A percentile compares a stretch with the other conserved stretches of the same genome.
phyloP scores from a whole-genome alignment of 2,113 vertebrate genomes.

The Sinocyclocheilus anophthalmus region DNA sequence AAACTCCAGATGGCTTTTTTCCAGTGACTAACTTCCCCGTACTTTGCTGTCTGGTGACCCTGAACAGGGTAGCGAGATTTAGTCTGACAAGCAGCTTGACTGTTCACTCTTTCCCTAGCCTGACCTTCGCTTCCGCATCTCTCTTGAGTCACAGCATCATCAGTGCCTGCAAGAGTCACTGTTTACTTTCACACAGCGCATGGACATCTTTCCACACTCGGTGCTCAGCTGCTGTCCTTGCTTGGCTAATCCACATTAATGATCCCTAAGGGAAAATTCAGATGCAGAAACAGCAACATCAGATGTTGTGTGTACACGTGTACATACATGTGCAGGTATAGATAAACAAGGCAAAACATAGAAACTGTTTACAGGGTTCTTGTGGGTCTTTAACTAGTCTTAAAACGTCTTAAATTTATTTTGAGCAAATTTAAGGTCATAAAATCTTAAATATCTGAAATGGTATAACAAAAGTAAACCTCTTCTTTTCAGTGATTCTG shows the following conservation, averaged over 20 bases:
- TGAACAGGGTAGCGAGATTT: neutral
- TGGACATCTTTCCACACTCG: neutral
- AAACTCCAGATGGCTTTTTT: conserved; percentile 33
- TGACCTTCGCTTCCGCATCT: neutral
- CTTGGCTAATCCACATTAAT: conserved; percentile 8
- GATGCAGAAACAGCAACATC: neutral
- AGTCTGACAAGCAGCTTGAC: conserved; percentile 22
- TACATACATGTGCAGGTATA: neutral
- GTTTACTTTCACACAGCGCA: neutral
- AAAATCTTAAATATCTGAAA: neutral
- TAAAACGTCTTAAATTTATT: neutral
- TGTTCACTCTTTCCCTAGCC: neutral
- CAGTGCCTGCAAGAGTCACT: neutral
- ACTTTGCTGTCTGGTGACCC: conserved; percentile 22
- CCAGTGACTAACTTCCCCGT: conserved; percentile 12
- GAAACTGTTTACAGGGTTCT: neutral
- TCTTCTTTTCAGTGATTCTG: no score
- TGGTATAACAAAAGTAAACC: no score
- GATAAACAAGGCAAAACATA: neutral
- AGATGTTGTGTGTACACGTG: neutral
- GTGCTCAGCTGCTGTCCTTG: conserved; percentile 26
- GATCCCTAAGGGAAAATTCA: conserved; percentile 18
- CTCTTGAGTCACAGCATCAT: conserved; percentile 16
- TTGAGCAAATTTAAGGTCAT: neutral
- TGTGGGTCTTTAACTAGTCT: neutral